Conservation (phyloP, 2,888 invertebrate genomes). For the Pristionchus arcanus region DNA sequence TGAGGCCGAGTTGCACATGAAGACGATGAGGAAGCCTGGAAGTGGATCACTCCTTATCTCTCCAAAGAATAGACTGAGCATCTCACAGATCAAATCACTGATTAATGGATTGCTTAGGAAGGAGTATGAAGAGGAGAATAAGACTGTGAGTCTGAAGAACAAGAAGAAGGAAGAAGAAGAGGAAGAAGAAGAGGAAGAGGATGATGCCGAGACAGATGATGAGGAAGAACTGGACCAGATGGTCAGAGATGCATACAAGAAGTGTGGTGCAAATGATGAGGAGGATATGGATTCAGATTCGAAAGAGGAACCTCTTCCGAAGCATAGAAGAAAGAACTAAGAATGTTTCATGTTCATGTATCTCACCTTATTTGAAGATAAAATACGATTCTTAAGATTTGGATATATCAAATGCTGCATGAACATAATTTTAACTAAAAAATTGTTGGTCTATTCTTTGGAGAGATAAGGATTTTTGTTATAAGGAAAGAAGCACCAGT, state of each 20-base stretch:
- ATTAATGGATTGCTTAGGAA: background rate
- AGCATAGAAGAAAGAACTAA: too few species aligned
- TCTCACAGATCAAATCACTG: background rate
- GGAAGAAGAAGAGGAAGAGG: background rate
- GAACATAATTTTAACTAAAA: too few species aligned
- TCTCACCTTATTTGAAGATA: too few species aligned
- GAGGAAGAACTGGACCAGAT: background rate
- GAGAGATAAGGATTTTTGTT: too few species aligned
- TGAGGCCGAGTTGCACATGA: background rate
- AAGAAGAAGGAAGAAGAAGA: background rate
- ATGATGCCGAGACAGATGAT: background rate
- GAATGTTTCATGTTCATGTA: too few species aligned
- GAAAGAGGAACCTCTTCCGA: too few species aligned
- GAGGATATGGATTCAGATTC: too few species aligned
- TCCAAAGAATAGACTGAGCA: conserved; percentile 6
- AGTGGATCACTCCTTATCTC: background rate
- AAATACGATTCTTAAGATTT: too few species aligned
- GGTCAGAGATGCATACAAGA: background rate
- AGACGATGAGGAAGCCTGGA: too few species aligned
- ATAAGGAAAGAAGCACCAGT: too few species aligned
- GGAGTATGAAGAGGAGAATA: background rate
- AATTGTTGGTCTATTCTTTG: too few species aligned
- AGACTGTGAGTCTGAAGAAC: background rate
- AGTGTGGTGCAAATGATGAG: background rate
- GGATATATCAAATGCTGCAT: too few species aligned